Conservation (phyloP, 2,113 vertebrate species). For the Spea bombifrons region DNA sequence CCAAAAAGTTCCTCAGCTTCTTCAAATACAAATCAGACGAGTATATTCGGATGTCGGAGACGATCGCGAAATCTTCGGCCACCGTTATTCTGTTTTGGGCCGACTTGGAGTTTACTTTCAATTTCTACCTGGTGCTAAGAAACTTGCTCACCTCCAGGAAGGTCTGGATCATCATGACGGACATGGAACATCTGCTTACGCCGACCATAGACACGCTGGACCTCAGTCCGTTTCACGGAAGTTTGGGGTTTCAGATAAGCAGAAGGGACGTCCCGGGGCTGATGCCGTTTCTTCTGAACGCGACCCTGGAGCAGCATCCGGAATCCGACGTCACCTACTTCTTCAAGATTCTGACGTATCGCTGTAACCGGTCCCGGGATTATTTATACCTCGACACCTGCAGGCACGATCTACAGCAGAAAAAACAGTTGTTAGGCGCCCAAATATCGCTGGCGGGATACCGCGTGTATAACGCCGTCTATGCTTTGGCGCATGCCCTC, state of each 20-base stretch:
- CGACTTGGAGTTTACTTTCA: constrained; percentile 20
- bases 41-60: neutral
- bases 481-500: constrained; percentile 14
- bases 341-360: neutral
- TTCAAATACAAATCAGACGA: neutral
- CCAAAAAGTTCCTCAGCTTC: constrained; percentile 2
- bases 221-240: constrained; percentile 15
- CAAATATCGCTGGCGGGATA: neutral
- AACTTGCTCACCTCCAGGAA: neutral
- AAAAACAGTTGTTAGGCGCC: neutral
- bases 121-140: constrained; percentile 1
- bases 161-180: constrained; percentile 19
- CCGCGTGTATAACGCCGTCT: constrained; percentile 16
- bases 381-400: neutral
- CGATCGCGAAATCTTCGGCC: constrained; percentile 3
- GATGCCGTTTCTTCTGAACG: constrained; percentile 1
- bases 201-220: neutral
- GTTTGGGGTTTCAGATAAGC: neutral
- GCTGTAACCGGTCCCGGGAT: neutral
- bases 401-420: neutral
- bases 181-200: constrained; percentile 1
- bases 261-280: constrained; percentile 2
- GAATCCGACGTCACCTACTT: neutral
- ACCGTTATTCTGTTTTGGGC: constrained; percentile 14
- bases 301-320: neutral